Conservation (phyloP, 2,888 invertebrate species). For the Mythimna ferrago region DNA sequence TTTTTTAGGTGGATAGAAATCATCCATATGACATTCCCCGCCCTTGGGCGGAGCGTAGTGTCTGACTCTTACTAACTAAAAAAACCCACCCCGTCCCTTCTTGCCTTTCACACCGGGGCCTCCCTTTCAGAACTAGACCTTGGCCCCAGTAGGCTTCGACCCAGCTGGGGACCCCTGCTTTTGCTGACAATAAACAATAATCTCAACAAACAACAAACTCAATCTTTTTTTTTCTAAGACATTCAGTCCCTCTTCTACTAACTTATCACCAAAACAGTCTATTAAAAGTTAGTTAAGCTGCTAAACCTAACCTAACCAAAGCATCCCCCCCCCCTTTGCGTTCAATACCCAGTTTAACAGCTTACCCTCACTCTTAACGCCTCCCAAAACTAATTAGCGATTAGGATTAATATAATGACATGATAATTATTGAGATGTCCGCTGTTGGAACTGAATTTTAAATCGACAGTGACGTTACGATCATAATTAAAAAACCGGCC, state of each 20-base stretch:
- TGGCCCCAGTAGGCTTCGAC: too few species aligned
- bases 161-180: too few species aligned
- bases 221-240: too few species aligned
- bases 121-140: too few species aligned
- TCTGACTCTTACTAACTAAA: too few species aligned
- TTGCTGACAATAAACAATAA: too few species aligned
- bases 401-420: conserved; percentile 33
- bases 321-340: conserved; percentile 8
- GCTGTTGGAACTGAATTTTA: background rate
- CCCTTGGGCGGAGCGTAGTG: too few species aligned
- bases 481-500: background rate
- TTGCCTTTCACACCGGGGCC: too few species aligned
- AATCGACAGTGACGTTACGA: background rate
- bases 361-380: background rate
- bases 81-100: too few species aligned
- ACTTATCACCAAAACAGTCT: background rate
- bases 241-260: background rate
- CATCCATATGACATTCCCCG: too few species aligned
- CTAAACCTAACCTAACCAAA: background rate
- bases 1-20: too few species aligned
- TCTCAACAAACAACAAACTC: too few species aligned
- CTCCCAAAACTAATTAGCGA: conserved; percentile 31
- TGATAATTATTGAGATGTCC: conserved; percentile 23
- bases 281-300: background rate
- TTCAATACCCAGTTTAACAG: conserved; percentile 20